Conservation (phyloP, 1,140 invertebrate genomes). For the Polyergus mexicanus region DNA sequence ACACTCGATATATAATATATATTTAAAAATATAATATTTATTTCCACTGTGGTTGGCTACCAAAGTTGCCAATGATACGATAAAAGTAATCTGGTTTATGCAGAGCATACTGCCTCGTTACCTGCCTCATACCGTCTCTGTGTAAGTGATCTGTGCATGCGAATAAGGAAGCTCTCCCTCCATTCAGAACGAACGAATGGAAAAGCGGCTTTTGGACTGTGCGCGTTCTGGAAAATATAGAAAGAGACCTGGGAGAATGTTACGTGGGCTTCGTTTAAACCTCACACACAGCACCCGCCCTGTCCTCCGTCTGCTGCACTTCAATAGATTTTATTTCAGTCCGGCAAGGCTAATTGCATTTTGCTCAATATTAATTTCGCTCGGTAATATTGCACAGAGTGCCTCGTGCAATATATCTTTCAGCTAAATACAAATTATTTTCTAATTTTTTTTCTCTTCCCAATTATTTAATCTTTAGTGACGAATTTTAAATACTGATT, state of each 20-base stretch:
- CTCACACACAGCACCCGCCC: neutral
- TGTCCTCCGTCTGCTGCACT: constrained; percentile 11
- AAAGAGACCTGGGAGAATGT: constrained; percentile 35
- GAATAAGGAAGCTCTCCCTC: constrained; percentile 45
- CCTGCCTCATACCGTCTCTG: too few relatives aligned
- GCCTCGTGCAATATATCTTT: neutral
- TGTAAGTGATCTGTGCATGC: constrained; percentile 33
- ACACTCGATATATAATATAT: constrained; percentile 20
- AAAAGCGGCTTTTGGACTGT: constrained; percentile 58
- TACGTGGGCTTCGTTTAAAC: constrained; percentile 54
- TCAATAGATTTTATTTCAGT: constrained; percentile 44
- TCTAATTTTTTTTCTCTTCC: neutral
- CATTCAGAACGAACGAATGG: constrained; percentile 55
- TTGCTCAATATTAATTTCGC: constrained; percentile 53
- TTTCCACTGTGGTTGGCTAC: constrained; percentile 24
- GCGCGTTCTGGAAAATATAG: constrained; percentile 52
- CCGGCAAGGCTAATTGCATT: constrained; percentile 29
- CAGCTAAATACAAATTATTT: neutral
- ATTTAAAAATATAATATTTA: constrained; percentile 60
- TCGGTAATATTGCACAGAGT: neutral
- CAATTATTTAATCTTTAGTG: neutral
- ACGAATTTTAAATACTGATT: neutral
- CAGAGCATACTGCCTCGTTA: neutral
- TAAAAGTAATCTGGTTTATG: constrained; percentile 38
- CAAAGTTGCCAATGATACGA: constrained; percentile 54